Evolutionary conservation across 2,797 vertebrate species (phyloP).

Genomic region (Poecilia wingei): DNA sequence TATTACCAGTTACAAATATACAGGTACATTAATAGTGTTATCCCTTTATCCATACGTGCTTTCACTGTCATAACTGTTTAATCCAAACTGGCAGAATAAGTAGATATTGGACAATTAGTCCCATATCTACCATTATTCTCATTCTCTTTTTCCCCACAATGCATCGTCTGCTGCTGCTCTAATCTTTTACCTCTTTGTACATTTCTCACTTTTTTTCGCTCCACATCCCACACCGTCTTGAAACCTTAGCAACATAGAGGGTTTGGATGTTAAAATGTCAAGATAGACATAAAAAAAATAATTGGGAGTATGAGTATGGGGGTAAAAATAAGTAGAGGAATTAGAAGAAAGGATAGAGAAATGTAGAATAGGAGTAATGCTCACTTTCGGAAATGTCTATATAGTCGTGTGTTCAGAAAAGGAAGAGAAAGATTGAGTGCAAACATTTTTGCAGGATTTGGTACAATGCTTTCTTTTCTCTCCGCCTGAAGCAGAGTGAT

Average conservation of each 20-base stretch:
- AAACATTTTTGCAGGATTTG: not conserved
- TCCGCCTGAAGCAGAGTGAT: not conserved
- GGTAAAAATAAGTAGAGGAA: conserved; percentile 13
- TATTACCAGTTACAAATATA: not conserved
- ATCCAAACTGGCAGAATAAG: not conserved
- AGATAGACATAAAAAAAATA: not conserved
- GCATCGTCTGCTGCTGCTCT: not conserved
- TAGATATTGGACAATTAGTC: not conserved
- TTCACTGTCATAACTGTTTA: not conserved
- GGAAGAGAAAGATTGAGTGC: conserved; percentile 1
- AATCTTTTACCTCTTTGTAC: conserved; percentile 9
- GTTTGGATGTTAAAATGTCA: conserved; percentile 31
- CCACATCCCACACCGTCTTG: conserved; percentile 27
- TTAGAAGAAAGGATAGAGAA: not conserved
- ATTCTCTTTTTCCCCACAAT: not conserved
- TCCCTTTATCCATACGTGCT: not conserved
- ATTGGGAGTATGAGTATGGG: not conserved
- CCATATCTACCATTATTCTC: not conserved
- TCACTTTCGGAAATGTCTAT: not conserved
- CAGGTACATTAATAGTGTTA: not conserved
- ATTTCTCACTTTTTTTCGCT: not conserved
- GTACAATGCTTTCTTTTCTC: not conserved
- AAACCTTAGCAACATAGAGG: conserved; percentile 62
- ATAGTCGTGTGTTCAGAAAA: not conserved
- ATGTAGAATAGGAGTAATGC: not conserved